Base-by-base conservation (phyloP, 2,113 vertebrate species). In the Pipa parva region DNA sequence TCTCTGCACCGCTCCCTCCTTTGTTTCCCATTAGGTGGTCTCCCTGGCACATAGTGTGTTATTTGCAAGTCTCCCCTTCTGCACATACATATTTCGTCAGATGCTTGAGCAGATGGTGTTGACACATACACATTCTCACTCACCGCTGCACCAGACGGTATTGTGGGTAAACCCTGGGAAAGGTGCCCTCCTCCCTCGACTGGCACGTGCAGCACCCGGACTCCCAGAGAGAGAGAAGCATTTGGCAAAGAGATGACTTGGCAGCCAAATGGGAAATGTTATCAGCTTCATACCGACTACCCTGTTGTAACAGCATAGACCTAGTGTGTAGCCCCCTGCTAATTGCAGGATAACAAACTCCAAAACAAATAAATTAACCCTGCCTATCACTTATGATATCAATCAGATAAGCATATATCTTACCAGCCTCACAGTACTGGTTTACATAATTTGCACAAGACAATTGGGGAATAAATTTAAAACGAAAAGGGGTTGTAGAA, bases 131-230 rank as follows among this genome's bases (percentile, higher is more conserved):
- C 66, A 69, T 21, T 60, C 58, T 69, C 66, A 25, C 48, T 69
- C 66, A 61, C 66, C 66, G 49, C 66, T 61, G 66, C 58, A 54
- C 24, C 66, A 69, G 66, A 61, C 57, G 66, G 66, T 69, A 69
- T 69, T 69, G 57, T 69, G 57, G 66, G 66, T 69, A 69, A 69
- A 69, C 66, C 66, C 66, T 45, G 58, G 66, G 57, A 69, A 42
- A 60, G 48, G 66, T 69, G 66, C 66, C 66, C 66, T 69, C 66
- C 66, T 45, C 66, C 66, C 66, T 58, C 58, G 57, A 29, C 66
- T 69, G 66, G 48, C 66, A 69, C 66, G 12, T 28, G 27, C 50
- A 28, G 25, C 36, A 58, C 58, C 46, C 33, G 48, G 25, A 54
- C 57, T 61, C 58, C 66, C 48, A 68, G 65, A 42, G 57, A 69